A percentile compares a stretch with the other conserved stretches of the same genome.
phyloP scores from a whole-genome alignment of 1,140 invertebrate genomes.

The Vanessa atalanta region DNA sequence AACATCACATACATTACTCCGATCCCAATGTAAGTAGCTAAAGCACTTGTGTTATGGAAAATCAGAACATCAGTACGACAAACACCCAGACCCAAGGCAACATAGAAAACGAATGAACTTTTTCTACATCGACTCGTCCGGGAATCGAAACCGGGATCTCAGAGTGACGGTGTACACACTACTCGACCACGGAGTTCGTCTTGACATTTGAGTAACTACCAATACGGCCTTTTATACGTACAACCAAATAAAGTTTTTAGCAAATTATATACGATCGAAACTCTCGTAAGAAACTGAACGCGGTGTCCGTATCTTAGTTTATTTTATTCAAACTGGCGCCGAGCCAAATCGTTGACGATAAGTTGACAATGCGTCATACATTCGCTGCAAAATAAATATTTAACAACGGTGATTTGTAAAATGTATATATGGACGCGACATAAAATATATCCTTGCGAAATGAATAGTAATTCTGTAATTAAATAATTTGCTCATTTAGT shows the following conservation, averaged over 20 bases:
- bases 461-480: constrained; percentile 5
- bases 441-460: background rate
- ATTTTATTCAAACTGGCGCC: constrained; percentile 44
- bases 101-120: too few relatives aligned
- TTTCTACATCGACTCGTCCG: too few relatives aligned
- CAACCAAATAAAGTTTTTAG: background rate
- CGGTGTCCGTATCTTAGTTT: constrained; percentile 15
- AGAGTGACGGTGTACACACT: too few relatives aligned
- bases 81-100: too few relatives aligned
- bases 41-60: too few relatives aligned
- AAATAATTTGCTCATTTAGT: background rate
- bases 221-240: too few relatives aligned
- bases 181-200: too few relatives aligned
- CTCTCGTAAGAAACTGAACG: background rate
- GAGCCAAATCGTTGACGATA: constrained; percentile 51
- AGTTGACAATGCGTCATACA: constrained; percentile 52
- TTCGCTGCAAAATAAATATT: constrained; percentile 39
- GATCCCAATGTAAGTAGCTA: too few relatives aligned
- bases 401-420: constrained; percentile 43
- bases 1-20: too few relatives aligned
- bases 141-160: too few relatives aligned
- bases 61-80: too few relatives aligned
- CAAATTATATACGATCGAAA: background rate
- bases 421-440: constrained; percentile 1
- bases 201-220: too few relatives aligned